phyloP scores from a whole-genome alignment of 2,797 vertebrate genomes.

The Syngnathus rostellatus region DNA sequence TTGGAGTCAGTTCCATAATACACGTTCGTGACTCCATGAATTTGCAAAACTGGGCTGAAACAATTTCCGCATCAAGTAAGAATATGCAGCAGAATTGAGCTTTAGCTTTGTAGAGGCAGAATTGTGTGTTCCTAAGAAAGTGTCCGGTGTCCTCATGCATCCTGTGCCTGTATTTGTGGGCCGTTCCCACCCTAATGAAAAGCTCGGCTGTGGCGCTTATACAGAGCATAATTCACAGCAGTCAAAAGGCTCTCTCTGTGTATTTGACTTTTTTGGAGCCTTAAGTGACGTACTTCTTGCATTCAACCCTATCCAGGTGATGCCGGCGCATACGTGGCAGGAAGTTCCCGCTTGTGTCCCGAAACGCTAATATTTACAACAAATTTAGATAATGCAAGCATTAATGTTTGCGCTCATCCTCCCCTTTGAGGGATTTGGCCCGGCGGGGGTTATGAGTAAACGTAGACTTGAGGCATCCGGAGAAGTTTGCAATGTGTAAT shows the following conservation, averaged over 20 bases:
- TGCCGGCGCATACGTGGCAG: not conserved
- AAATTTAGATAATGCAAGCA: slow-evolving; percentile 2
- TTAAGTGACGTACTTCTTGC: slow-evolving; percentile 19
- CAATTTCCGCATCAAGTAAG: too few relatives aligned
- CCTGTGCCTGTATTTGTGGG: slow-evolving; percentile 28
- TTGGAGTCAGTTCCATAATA: too few relatives aligned
- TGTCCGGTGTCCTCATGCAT: not conserved
- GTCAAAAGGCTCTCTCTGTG: slow-evolving; percentile 69
- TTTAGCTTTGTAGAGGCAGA: too few relatives aligned
- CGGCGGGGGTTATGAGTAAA: not conserved
- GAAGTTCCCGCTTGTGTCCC: slow-evolving; percentile 13
- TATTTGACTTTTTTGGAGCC: slow-evolving; percentile 34
- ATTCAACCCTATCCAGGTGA: slow-evolving; percentile 50
- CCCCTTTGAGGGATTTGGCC: not conserved
- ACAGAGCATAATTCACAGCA: slow-evolving; percentile 55
- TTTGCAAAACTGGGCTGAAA: too few relatives aligned
- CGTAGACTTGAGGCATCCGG: not conserved
- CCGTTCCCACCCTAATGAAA: slow-evolving; percentile 58
- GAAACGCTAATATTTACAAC: slow-evolving; percentile 37
- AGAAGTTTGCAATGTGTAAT: not conserved
- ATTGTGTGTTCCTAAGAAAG: not conserved
- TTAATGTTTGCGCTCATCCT: slow-evolving; percentile 5
- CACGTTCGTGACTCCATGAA: too few relatives aligned
- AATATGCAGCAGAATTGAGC: too few relatives aligned
- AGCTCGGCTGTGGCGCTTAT: slow-evolving; percentile 60